Evolutionary conservation across 37 sponge, comb jelly and placozoan genomes (phyloP), one percentile per base, ranked within the genome.

Genomic region (Haliclona indistincta): DNA sequence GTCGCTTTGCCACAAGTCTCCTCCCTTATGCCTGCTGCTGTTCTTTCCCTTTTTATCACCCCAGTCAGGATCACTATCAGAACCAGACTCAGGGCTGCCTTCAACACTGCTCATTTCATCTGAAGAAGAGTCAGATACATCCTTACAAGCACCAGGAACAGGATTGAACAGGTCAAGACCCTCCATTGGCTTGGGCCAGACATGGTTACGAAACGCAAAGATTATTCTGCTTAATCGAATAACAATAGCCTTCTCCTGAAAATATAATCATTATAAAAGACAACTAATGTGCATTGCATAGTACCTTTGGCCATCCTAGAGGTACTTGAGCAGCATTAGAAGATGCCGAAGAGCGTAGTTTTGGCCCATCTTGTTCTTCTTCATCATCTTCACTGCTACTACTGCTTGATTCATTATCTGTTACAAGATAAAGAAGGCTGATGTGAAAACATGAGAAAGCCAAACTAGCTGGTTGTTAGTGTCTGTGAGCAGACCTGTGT

Each of bases 131-230:
- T 40, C 74, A 2, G 73, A 69, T 0, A 66, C 55, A 45, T 45
- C 54, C 25, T 28, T 66, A 1, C 64, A 56, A 23, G 32, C 26
- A 28, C 41, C n/a, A 19, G 81, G 41, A 17, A 56, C 38, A 8
- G 91, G 91, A 2, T 25, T n/a, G 64, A 90, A 90, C 42, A 90
- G 69, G 56, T 90, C 86, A 20, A 90, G 82, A 0, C 91, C 91
- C 47, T 90, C 91, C 91, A 90, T 90, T 37, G 91, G 91, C 40
- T 85, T 85, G 17, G 91, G 91, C 91, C 91, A 90, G 36, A 72
- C 72, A 5, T 70, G 43, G 43, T 85, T 81, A 17, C 91, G 71
- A 41, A 90, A 90, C 6, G 91, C 86, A 77, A 73, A 90, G 22
- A 81, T 73, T 63, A 90, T 90, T 37, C 86, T 49, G 2, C 82